Base-by-base conservation (phyloP, 2,113 vertebrate genomes). In the Spea bombifrons region DNA sequence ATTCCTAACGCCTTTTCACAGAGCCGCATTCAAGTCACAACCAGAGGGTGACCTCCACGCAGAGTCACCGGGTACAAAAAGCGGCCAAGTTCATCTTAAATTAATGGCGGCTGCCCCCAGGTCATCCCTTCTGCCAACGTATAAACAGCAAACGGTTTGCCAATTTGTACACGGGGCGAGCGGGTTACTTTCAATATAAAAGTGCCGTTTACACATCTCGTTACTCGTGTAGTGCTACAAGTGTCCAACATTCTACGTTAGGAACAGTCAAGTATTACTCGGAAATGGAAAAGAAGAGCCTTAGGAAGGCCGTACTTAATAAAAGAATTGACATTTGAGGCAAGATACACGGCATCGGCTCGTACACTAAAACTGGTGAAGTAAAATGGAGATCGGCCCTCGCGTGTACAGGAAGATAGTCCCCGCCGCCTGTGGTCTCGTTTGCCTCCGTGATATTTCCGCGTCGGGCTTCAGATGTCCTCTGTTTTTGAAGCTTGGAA, bases 111-210 rank as follows among this genome's bases (percentile, higher is more conserved):
- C 91, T 86, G 87, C 82, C 92, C 88, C 84, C 68, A 91, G 94
- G 93, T 89, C 88, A 90, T 89, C 90, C 86, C 91, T 92, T 92
- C 89, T 91, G 84, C 88, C n/a, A 17, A 74, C 75, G 92, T 91
- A 97, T 95, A 98, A 97, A 96, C 94, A 95, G 95, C 94, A 97
- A 95, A 94, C 88, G 89, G 89, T 92, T 95, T 95, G 94, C 95
- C 95, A 95, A 96, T 96, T 96, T 95, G 94, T 95, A 97, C 94
- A 97, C 94, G 95, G 96, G 52, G 94, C 94, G 97, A 96, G 94
- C 94, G 97, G 96, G 95, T 94, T 96, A 97, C 93, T 97, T 96
- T 92, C 94, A 95, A 30, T 98, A 98, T 96, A 96, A 99, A 99
- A 99, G 96, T 99, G 96, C 96, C 96, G 95, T 94, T 95, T 97